Evolutionary conservation across 92 coral and sea anemone species (phyloP), one percentile per base, ranked within the genome.

Genomic region (Zoanthus gigantus): DNA sequence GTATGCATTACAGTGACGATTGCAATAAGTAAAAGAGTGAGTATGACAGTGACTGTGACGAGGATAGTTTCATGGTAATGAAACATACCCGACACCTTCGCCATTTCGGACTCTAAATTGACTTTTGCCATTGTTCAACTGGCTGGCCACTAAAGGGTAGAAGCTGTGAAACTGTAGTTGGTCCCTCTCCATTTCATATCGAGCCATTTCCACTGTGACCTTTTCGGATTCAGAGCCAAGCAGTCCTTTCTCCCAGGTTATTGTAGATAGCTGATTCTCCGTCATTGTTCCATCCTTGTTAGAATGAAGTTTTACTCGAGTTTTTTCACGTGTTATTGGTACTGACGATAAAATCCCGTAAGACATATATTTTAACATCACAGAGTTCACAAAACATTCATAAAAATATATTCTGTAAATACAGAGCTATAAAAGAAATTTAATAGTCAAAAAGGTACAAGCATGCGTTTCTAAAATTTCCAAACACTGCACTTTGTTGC

Each of bases 81-180:
- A 12, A 48, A 72, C 72, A 77, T 78, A 87, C 89, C 89, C 94
- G 32, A 91, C 94, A 44, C 92, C 94, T 71, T 91, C 57, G 2
- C 90, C 87, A 47, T 46, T 15, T 12, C 77, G 69, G 10, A 91
- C 90, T 28, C 63, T 69, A 48, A 91, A 79, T 77, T 76, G 80
- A 66, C 90, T 79, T 32, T 72, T 79, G 10, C 92, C 94, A 47
- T 73, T 86, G 72, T 91, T 91, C 6, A 15, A 5, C 37, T 87
- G 90, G 32, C 73, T 37, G 9, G 88, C 90, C 32, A 86, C 93
- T 17, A 52, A 57, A 0, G 87, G 81, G 44, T 66, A 68, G 47
- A 90, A 86, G 78, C 93, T 90, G 66, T 90, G 80, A 48, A 76
- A 76, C 44, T 88, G 84, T 0, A 81, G 78, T 13, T 50, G 47